Conservation (phyloP, 2,888 invertebrate genomes). For the Saturnia japonica region DNA sequence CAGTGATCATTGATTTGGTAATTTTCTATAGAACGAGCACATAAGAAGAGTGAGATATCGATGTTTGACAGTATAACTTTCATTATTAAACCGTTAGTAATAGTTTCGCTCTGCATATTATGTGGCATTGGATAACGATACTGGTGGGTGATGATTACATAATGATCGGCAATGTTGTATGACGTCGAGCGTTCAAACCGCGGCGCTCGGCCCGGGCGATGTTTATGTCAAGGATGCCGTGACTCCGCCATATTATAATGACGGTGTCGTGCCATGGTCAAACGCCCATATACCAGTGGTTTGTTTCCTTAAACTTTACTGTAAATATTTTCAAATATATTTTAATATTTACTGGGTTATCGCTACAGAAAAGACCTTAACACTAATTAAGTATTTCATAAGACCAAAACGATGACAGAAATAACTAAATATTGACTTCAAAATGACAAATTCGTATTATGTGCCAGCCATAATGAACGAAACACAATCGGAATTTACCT, state of each 20-base stretch:
- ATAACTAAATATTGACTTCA: too few species aligned
- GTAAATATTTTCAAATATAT: background rate
- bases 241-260: conserved; percentile 56
- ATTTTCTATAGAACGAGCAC: too few species aligned
- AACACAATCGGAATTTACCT: too few species aligned
- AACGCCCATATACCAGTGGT: conserved; percentile 38
- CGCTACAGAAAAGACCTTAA: background rate
- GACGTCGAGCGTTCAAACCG: conserved; percentile 45
- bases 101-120: conserved; percentile 4
- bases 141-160: conserved; percentile 65
- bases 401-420: too few species aligned
- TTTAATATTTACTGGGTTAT: background rate
- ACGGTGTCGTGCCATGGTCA: conserved; percentile 64
- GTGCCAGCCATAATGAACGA: too few species aligned
- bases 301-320: conserved; percentile 29
- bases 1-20: too few species aligned
- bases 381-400: too few species aligned
- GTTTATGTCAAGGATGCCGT: conserved; percentile 72
- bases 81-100: background rate
- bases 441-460: too few species aligned
- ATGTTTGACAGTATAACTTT: background rate
- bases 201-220: conserved; percentile 33
- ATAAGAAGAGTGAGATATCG: background rate
- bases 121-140: conserved; percentile 23
- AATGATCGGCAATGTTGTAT: conserved; percentile 48